Base-by-base conservation (phyloP, 2,113 vertebrate genomes). In the Macquaria australasica region DNA sequence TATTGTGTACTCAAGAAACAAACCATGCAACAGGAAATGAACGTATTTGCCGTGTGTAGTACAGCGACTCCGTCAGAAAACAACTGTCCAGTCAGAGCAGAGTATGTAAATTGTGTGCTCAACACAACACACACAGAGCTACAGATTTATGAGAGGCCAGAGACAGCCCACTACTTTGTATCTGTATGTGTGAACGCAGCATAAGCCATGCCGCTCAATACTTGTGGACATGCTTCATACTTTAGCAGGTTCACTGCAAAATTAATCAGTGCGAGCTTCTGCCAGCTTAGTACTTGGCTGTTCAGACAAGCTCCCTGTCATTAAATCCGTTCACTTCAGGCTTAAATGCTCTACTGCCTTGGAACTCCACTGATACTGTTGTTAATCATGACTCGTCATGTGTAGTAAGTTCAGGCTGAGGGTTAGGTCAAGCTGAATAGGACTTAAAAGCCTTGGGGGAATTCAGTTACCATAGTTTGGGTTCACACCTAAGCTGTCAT, bases 311-410 rank as follows among this genome's bases (percentile, higher is more conserved):
- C 34, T 63, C 18, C 18, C 31, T 63, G 60, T 34, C 15, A 18
- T 18, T 58, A 16, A 20, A 25, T 41, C 20, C 5, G 69, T 56
- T 11, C 56, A n/a, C 21, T 16, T 56, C 1, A 15, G 68, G 39
- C 21, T n/a, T 11, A 41, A 66, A 66, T 41, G 8, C 10, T 55
- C 34, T 43, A 9, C 15, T 1, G 4, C 21, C 23, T 39, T 76
- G 20, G 66, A 79, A 50, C 55, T 53, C 1, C 5, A 51, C 23
- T 41, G 15, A n/a, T 48, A 34, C 28, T 51, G 14, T 15, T 68
- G 20, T 63, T 25, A 37, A 56, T 68, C 63, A 45, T 59, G 73
- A 67, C 51, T 81, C 58, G 28, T 21, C 45, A 34, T 37, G 41
- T 39, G 58, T 31, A 21, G 20, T 51, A 34, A 39, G 34, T 60